phyloP scores from a whole-genome alignment of 2,888 invertebrate species.

The Sminthurinus aureus region DNA sequence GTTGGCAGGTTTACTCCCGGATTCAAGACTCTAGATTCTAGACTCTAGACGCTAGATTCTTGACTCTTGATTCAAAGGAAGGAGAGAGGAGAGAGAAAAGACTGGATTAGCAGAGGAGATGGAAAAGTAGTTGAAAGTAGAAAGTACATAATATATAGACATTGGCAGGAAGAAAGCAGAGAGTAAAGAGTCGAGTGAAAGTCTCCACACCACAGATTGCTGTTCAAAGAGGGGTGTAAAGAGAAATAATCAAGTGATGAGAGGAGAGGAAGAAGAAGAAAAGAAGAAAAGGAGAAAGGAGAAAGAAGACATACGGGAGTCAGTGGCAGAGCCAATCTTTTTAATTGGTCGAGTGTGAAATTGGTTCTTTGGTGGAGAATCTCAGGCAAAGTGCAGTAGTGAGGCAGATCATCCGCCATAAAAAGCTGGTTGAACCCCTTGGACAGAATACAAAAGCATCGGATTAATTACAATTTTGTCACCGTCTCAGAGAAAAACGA shows the following conservation, averaged over 20 bases:
- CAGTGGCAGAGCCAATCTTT: slow-evolving; percentile 51
- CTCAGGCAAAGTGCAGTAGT: slow-evolving; percentile 69
- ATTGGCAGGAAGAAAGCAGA: too few species aligned
- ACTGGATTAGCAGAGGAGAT: neutral
- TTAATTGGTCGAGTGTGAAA: slow-evolving; percentile 59
- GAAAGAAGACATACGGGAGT: slow-evolving; percentile 39
- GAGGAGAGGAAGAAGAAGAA: neutral
- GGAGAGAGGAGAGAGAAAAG: too few species aligned
- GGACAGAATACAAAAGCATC: too few species aligned
- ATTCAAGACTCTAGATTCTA: too few species aligned
- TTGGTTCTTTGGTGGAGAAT: slow-evolving; percentile 54
- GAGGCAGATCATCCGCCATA: slow-evolving; percentile 85
- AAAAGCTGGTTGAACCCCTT: slow-evolving; percentile 88
- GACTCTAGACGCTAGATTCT: too few species aligned
- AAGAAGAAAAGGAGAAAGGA: slow-evolving; percentile 11
- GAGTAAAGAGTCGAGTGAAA: neutral
- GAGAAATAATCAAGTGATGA: neutral
- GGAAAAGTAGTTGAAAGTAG: neutral
- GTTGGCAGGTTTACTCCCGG: neutral
- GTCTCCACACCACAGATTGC: neutral
- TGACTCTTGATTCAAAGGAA: too few species aligned
- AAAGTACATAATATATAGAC: too few species aligned
- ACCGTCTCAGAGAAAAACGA: too few species aligned
- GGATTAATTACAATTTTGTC: too few species aligned
- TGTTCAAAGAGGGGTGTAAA: neutral